A percentile compares a stretch with the other conserved stretches of the same genome.
Conservation (phyloP, 2,113 vertebrate genomes). For the Tupaia tana region DNA sequence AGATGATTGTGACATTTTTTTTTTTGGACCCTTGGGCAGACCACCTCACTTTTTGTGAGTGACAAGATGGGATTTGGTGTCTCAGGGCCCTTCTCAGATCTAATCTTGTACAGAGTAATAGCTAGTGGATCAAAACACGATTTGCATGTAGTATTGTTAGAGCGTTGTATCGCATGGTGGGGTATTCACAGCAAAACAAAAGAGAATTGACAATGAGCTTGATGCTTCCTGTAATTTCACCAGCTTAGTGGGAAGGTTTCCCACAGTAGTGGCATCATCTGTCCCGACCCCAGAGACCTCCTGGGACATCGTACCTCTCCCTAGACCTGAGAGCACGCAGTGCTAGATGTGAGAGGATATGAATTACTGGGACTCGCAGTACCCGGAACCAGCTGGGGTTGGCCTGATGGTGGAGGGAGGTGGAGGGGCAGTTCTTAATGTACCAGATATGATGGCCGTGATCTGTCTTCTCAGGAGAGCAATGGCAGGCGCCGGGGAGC, state of each 20-base stretch:
- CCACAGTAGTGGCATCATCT: accelerated
- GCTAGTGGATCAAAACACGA: not conserved
- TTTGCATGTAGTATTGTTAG: not conserved
- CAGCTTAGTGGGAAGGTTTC: not conserved
- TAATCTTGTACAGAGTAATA: not conserved
- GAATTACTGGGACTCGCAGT: not conserved
- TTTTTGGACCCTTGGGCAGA: not conserved
- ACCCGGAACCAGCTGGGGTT: not conserved
- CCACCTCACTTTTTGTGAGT: not conserved
- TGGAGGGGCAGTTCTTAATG: not conserved
- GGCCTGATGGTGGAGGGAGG: not conserved
- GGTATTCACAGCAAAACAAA: not conserved
- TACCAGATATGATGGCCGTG: not conserved
- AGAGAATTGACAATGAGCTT: not conserved
- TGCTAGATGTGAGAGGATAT: not conserved
- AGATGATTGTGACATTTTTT: not conserved
- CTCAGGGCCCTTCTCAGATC: not conserved
- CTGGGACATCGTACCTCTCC: accelerated
- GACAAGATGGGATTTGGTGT: not conserved
- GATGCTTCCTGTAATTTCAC: not conserved
- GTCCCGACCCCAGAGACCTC: not conserved
- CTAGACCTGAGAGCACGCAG: not conserved
- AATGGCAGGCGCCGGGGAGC: constrained; percentile 95
- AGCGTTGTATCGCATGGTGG: not conserved
- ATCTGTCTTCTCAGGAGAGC: constrained; percentile 68